Conservation (phyloP, 2,113 vertebrate genomes). For the Corvus cornix region DNA sequence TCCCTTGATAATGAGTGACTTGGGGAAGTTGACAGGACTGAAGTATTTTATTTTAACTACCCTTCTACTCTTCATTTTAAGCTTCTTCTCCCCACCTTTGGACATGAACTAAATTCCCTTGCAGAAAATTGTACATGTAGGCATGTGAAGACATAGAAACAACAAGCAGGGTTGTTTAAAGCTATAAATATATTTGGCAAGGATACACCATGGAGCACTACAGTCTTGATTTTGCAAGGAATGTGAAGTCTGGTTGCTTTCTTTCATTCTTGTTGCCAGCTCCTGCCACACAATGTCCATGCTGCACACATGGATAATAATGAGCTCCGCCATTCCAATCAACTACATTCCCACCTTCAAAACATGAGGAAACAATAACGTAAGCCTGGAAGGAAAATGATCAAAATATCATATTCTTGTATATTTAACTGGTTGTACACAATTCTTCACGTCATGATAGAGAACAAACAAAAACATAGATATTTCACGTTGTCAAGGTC, state of each 20-base stretch:
- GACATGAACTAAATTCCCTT: background rate
- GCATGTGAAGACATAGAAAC: background rate
- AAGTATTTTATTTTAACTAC: background rate
- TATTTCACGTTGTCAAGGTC: background rate
- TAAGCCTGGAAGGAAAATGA: background rate
- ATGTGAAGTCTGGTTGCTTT: background rate
- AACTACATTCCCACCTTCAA: background rate
- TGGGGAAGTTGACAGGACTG: background rate
- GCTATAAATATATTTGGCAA: background rate
- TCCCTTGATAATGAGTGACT: background rate
- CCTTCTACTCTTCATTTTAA: background rate
- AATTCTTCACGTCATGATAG: background rate
- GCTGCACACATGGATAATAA: background rate
- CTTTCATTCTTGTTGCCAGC: background rate
- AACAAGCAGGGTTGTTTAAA: background rate
- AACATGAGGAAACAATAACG: background rate
- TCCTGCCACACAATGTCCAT: background rate
- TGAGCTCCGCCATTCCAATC: background rate
- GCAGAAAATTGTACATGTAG: background rate
- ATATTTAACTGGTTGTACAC: background rate
- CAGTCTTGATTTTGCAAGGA: background rate
- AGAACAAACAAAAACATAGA: background rate
- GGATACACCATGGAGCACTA: background rate
- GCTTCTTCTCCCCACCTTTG: background rate
- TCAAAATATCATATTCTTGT: background rate